Evolutionary conservation across 2,888 invertebrate species (phyloP), one percentile per base, ranked within the genome.

Genomic region (Euzophera pinguis): DNA sequence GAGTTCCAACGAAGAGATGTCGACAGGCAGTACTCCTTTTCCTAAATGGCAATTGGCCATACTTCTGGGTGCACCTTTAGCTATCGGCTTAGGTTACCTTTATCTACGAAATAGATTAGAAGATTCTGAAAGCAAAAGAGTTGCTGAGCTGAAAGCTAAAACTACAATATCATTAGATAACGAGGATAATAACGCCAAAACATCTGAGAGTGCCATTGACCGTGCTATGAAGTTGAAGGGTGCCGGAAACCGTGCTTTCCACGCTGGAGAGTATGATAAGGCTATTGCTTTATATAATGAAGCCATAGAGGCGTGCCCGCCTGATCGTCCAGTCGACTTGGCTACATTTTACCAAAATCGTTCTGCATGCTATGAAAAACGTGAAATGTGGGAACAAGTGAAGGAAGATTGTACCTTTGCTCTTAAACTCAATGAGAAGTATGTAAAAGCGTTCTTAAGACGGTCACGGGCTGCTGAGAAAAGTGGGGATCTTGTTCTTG

Each of bases 301-400:
- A 85, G 99, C 99, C 0, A 99, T 99, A 51, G 96, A 97, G 65
- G 91, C 95, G 32, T 98, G 98, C 69, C 95, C 97, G 0, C 85
- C 91, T 58, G 92, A 95, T 53, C 93, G 94, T 64, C 91, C 91
- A 22, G 91, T 92, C 0, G 97, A 96, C 64, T 85, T 98, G 52
- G 95, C 98, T 0, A 98, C 97, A 12, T 98, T 97, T 83, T 98
- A 97, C 81, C 99, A 99, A 81, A 99, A 99, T 77, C 93, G 98
- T 67, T 99, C 98, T 9, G 99, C 98, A 12, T 96, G 98, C 41
- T 97, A 97, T 81, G 98, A 98, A 81, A 96, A 97, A 81, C 88
- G 98, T 73, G 94, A 95, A 81, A 95, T 96, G 83, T 96, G 95
- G 92, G 93, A 93, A 57, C 92, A 94, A 60, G 97, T 98, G 0